phyloP scores from a whole-genome alignment of 2,113 vertebrate genomes.

The Sterna hirundo region DNA sequence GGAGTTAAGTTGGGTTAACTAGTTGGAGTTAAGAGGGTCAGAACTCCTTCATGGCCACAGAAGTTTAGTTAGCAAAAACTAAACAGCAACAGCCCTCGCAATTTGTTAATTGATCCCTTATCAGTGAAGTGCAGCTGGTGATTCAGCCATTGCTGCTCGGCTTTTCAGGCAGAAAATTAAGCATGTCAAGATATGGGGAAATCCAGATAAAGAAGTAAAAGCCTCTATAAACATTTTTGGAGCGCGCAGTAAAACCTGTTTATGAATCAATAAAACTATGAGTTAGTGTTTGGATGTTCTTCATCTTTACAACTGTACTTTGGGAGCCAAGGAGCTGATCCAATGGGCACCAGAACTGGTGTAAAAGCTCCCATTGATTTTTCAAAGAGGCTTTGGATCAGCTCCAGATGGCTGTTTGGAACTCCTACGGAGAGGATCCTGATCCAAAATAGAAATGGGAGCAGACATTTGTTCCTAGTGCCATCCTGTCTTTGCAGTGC shows the following conservation, averaged over 20 bases:
- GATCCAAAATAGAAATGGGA: neutral
- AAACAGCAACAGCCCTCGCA: neutral
- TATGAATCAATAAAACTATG: slow-evolving; percentile 13
- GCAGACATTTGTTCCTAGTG: neutral
- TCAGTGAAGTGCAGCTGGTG: slow-evolving; percentile 1
- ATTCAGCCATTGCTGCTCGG: neutral
- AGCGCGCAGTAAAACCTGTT: neutral
- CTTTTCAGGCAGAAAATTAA: slow-evolving; percentile 31
- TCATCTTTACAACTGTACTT: neutral
- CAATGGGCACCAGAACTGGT: neutral
- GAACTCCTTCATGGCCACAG: neutral
- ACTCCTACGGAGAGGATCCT: neutral
- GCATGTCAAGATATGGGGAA: neutral
- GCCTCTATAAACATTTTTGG: neutral
- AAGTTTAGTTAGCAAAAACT: neutral
- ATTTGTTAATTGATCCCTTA: slow-evolving; percentile 11
- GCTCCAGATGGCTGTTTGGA: neutral
- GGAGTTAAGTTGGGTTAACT: too few species aligned
- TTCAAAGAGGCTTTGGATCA: neutral
- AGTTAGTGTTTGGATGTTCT: neutral
- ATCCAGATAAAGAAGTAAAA: slow-evolving; percentile 10
- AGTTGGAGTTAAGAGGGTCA: neutral
- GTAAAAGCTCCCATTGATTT: neutral
- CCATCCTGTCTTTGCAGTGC: neutral
- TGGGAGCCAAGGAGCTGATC: neutral